phyloP scores from a whole-genome alignment of 1,140 invertebrate genomes.

The Drosophila watanabei region DNA sequence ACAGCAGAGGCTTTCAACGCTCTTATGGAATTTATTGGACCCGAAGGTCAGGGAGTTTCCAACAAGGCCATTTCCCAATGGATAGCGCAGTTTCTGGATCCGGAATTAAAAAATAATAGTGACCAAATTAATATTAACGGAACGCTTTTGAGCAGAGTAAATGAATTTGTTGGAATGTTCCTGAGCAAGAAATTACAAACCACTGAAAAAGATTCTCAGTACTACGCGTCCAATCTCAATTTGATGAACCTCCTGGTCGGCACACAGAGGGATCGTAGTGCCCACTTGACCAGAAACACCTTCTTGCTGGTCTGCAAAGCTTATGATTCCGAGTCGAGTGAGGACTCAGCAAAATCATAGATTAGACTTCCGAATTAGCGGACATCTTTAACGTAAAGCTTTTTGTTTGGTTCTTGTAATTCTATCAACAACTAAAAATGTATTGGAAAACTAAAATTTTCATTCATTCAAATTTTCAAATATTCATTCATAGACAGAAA shows the following conservation, averaged over 20 bases:
- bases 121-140: neutral
- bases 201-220: neutral
- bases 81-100: neutral
- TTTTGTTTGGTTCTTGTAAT: conserved; percentile 34
- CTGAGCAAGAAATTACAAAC: neutral
- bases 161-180: conserved; percentile 15
- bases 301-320: conserved; percentile 13
- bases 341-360: neutral
- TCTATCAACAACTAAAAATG: conserved; percentile 49
- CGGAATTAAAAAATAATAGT: neutral
- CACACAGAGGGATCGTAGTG: neutral
- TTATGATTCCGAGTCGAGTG: neutral
- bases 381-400: neutral
- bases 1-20: neutral
- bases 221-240: conserved; percentile 2
- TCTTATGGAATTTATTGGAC: neutral
- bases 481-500: too few species aligned
- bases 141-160: neutral
- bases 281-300: neutral
- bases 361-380: neutral
- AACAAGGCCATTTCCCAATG: neutral
- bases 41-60: neutral
- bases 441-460: too few species aligned
- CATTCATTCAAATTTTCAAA: too few species aligned
- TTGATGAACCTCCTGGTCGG: neutral